Percentiles rank a stretch among this genome's conserved stretches.
These are phyloP conservation scores for Orthonyx spaldingii DNA, from an alignment of 2,113 vertebrate species.

Conservation along the genomic window DNA sequence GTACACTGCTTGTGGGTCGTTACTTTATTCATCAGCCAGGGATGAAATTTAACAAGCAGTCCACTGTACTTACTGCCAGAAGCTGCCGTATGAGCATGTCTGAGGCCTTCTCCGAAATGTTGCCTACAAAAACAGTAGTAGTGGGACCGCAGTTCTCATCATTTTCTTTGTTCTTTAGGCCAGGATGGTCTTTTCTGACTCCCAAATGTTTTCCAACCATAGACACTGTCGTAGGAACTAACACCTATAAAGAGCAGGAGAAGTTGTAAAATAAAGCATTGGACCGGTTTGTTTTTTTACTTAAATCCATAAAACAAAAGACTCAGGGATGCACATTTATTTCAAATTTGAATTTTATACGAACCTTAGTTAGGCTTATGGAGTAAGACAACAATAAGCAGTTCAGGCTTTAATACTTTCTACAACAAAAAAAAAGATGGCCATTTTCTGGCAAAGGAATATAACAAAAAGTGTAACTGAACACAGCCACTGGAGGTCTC, in stretches of 20 bases:
- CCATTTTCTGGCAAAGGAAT: background rate
- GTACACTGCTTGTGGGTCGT: background rate
- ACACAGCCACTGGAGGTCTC: background rate
- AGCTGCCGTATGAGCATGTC: conserved; percentile 98
- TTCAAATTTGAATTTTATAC: background rate
- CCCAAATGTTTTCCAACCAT: conserved; percentile 92
- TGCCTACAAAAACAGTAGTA: conserved; percentile 97
- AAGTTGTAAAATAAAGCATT: background rate
- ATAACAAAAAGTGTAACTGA: background rate
- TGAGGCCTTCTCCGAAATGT: conserved; percentile 97
- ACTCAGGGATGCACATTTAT: background rate
- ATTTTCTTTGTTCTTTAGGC: conserved; percentile 80
- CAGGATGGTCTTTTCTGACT: conserved; percentile 81
- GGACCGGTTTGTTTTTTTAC: background rate
- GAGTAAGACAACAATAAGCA: background rate
- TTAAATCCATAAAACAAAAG: rapidly evolving
- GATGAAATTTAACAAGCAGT: background rate
- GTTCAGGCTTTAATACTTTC: background rate
- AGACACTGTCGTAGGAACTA: conserved; percentile 85
- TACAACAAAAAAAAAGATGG: background rate
- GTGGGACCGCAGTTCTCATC: conserved; percentile 92
- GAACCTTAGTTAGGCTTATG: background rate
- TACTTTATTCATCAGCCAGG: background rate
- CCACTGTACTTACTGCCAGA: conserved; percentile 83
- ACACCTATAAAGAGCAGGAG: conserved; percentile 72